A percentile compares a stretch with the other conserved stretches of the same genome.
These are phyloP conservation scores for Scaptodrosophila lebanonensis DNA, from an alignment of 1,140 invertebrate species.

Conservation along the genomic window DNA sequence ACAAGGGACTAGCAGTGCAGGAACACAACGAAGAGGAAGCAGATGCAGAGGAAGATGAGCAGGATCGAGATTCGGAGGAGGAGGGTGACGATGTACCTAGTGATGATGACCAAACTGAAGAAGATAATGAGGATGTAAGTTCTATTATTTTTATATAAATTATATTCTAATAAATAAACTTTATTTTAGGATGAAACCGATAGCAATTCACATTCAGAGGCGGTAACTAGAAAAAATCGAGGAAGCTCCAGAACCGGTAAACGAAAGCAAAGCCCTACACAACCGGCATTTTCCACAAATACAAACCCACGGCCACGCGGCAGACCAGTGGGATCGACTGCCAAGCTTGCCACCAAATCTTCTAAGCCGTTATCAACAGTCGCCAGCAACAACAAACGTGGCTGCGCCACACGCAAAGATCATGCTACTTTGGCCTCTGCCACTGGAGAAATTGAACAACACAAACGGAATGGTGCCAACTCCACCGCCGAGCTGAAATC, in stretches of 20 bases:
- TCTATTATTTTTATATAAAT: neutral
- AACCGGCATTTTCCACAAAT: neutral
- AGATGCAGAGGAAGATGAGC: constrained; percentile 14
- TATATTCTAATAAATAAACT: neutral
- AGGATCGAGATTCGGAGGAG: constrained; percentile 4
- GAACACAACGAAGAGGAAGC: constrained; percentile 36
- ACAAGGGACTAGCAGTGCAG: constrained; percentile 48
- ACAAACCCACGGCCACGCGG: constrained; percentile 11
- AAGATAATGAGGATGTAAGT: constrained; percentile 1
- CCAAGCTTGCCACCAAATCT: constrained; percentile 3
- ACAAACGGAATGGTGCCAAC: constrained; percentile 38
- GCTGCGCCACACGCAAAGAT: constrained; percentile 56
- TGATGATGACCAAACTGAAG: neutral
- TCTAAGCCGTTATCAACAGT: constrained; percentile 44
- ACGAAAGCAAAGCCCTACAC: constrained; percentile 33
- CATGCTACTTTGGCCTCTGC: constrained; percentile 50
- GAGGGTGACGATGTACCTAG: constrained; percentile 8
- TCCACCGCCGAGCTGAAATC: constrained; percentile 11
- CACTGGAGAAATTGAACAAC: constrained; percentile 56
- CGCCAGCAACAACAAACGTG: constrained; percentile 60
- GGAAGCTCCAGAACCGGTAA: constrained; percentile 9
- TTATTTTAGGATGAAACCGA: neutral
- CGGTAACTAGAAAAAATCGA: neutral
- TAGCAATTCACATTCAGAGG: neutral
- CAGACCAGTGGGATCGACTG: constrained; percentile 2